A percentile compares a stretch with the other conserved stretches of the same genome.
These are phyloP conservation scores for Perodicticus potto DNA, from an alignment of 2,797 vertebrate species.

Conservation along the genomic window DNA sequence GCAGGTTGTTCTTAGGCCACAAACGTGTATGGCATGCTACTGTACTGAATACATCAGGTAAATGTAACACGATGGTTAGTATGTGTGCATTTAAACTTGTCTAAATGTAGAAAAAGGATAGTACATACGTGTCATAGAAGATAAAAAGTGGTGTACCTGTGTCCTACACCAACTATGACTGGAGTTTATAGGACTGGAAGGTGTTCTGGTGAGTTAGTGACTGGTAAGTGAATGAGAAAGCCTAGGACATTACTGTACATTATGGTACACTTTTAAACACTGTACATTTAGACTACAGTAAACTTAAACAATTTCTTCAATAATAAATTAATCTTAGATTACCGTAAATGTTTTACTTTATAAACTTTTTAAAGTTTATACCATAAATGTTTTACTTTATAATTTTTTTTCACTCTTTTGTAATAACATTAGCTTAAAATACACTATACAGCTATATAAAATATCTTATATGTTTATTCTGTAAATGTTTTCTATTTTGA, in stretches of 20 bases:
- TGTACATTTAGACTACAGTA: background rate
- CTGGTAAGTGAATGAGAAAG: background rate
- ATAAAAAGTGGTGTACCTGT: background rate
- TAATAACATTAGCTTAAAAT: background rate
- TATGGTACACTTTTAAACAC: background rate
- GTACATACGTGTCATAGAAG: background rate
- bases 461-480: background rate
- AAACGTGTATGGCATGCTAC: background rate
- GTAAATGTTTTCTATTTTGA: background rate
- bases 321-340: background rate
- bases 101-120: background rate
- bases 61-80: background rate
- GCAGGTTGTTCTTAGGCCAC: background rate
- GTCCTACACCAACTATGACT: background rate
- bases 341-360: background rate
- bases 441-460: background rate
- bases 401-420: background rate
- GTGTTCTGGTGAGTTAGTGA: background rate
- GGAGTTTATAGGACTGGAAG: background rate
- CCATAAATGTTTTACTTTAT: too few relatives aligned
- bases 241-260: background rate
- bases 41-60: background rate
- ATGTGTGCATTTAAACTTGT: background rate
- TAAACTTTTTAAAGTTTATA: too few relatives aligned
- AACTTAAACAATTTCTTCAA: background rate